Conservation (phyloP, 1,140 invertebrate genomes). For the Drosophila burlai region DNA sequence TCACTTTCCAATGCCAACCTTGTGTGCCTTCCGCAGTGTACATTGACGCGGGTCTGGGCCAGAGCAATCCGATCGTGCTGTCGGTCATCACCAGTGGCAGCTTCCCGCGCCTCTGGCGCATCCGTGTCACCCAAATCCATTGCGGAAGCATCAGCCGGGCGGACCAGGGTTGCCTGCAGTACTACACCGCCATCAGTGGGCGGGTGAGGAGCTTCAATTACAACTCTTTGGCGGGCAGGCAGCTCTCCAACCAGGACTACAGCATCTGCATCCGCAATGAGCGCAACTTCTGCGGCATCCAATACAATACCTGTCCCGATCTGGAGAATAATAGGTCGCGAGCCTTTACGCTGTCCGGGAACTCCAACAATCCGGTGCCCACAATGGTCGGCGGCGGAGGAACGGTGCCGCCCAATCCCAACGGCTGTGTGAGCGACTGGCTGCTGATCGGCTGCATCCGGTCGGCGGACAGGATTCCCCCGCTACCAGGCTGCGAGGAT, state of each 20-base stretch:
- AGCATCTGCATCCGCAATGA: conserved; percentile 94
- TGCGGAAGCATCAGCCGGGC: conserved; percentile 90
- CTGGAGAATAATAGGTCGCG: conserved; percentile 87
- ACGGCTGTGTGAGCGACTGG: conserved; percentile 91
- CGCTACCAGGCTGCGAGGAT: conserved; percentile 85
- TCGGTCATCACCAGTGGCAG: conserved; percentile 92
- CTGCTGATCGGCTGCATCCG: conserved; percentile 91
- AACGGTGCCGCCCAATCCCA: conserved; percentile 69
- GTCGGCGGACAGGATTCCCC: conserved; percentile 80
- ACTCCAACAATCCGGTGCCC: conserved; percentile 88
- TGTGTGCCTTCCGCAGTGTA: conserved; percentile 88
- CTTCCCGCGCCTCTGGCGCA: conserved; percentile 92
- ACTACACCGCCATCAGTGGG: conserved; percentile 92
- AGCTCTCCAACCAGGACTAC: conserved; percentile 95
- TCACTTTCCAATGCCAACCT: conserved; percentile 9
- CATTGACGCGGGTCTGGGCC: conserved; percentile 91
- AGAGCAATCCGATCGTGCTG: conserved; percentile 90
- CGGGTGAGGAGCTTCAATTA: conserved; percentile 94
- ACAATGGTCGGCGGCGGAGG: conserved; percentile 89
- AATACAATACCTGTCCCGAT: conserved; percentile 91
- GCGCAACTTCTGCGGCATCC: conserved; percentile 94
- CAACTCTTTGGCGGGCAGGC: conserved; percentile 90
- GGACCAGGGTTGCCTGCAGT: conserved; percentile 93
- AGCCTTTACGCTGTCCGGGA: conserved; percentile 91
- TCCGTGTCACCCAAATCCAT: conserved; percentile 91